A percentile compares a stretch with the other conserved stretches of the same genome.
Evolutionary conservation across 2,888 invertebrate genomes (phyloP).

Genomic region (Rhagophthalmus giganteus): DNA sequence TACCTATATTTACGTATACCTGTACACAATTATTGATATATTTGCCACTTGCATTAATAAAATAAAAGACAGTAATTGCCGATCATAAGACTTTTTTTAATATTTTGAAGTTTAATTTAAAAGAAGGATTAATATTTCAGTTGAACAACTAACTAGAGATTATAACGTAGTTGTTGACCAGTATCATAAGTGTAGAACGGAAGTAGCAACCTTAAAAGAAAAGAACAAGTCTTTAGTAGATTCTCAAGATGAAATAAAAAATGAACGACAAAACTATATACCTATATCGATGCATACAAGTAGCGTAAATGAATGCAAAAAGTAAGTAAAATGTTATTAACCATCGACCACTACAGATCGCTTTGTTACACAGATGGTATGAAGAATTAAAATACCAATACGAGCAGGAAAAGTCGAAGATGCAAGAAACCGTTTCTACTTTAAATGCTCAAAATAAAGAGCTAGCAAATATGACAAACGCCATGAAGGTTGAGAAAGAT

Average conservation of each 20-base stretch:
- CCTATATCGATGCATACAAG: conserved; percentile 68
- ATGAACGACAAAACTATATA: conserved; percentile 60
- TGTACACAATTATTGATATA: too few relatives aligned
- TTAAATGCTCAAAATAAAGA: conserved; percentile 56
- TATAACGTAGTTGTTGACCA: conserved; percentile 68
- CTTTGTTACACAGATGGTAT: conserved; percentile 69
- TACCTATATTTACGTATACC: too few relatives aligned
- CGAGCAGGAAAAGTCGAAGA: conserved; percentile 66
- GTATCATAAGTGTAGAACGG: conserved; percentile 61
- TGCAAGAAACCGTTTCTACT: conserved; percentile 59
- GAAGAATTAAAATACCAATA: conserved; percentile 77
- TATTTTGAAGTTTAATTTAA: conserved; percentile 1
- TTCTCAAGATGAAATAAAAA: conserved; percentile 59
- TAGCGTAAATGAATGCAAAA: conserved; percentile 73
- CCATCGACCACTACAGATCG: too few relatives aligned
- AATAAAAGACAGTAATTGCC: too few relatives aligned
- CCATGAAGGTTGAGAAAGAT: conserved; percentile 55
- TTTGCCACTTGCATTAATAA: too few relatives aligned
- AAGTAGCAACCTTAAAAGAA: conserved; percentile 63
- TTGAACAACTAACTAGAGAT: conserved; percentile 66
- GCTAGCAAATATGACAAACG: conserved; percentile 57
- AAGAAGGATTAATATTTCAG: conserved; percentile 54
- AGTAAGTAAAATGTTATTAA: conserved; percentile 56
- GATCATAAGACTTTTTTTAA: background rate
- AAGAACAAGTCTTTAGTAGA: conserved; percentile 62